Base-by-base conservation (phyloP, 2,888 invertebrate species). In the Xestia rhomboidea region DNA sequence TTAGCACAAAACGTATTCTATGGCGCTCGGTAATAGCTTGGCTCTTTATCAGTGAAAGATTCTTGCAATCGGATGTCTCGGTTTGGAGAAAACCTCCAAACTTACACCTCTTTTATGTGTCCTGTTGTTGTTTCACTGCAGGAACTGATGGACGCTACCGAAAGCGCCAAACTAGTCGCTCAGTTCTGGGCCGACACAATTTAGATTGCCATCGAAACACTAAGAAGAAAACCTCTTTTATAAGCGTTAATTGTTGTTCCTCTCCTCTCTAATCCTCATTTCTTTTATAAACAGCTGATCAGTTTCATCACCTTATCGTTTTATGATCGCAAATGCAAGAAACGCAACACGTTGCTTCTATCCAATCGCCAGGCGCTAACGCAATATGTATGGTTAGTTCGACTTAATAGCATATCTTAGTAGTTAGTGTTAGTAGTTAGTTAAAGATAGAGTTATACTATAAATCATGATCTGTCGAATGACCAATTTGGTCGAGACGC, bases 291-390 rank as follows among this genome's bases (percentile, higher is more conserved):
- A 38, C 18, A 3, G 7, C 2, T 57, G 24, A n/a, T n/a, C 24
- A n/a, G 15, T 18, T 30, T 38, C 21, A 41, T 7, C n/a, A 30
- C 24, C 62, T 44, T 44, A 18, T 51, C 10, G 3, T 44, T 63
- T 21, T 21, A 4, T 34, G 24, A 60, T 44, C 34, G 57, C 66
- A 81, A 78, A 11, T 11, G 34, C 41, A 74, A 34, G 54, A 24
- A 60, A 34, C 44, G 27, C 76, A 51, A 79, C 57, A 75, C 24
- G 5, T 75, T 82, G 78, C 82, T 30, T 27, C 2, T 51, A n/a
- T 44, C 30, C 51, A 62, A 67, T 81, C 15, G 66, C 51, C 76
- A 81, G 78, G 78, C 82, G 24, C 34, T 30, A 44, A 10, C 44
- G 15, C 30, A 30, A 41, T 41, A 13, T 8, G 27, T 27, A 7